Evolutionary conservation across 2,888 invertebrate genomes (phyloP), one percentile per base, ranked within the genome.

Genomic region (Drosophila kuntzei): DNA sequence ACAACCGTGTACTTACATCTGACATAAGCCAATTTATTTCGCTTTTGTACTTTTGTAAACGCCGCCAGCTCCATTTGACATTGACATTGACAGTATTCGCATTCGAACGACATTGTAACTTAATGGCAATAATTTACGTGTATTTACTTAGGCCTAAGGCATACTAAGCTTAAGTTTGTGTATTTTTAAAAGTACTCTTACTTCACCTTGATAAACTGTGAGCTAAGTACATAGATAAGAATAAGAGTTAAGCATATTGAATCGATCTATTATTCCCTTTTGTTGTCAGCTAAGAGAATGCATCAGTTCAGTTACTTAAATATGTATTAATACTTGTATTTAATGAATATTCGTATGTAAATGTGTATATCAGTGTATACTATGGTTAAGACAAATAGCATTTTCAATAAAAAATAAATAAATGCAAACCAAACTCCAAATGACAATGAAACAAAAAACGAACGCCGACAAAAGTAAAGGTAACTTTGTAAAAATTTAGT

Each of bases 81-180:
- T 61, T 63, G 58, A 49, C 20, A 39, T 18, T 39, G 22, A 75
- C 79, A 79, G 82, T 84, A 84, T 83, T 87, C 79, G 69, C 79
- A 83, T 20, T 80, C 76, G 78, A 89, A 85, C 90, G 89, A 90
- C 85, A 70, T 87, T 89, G 90, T 89, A 86, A 89, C 87, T 85
- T 69, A 71, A 89, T 89, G 89, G 89, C 89, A 89, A 89, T 89
- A 89, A 89, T 90, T 89, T 89, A 82, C 73, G 51, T 69, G 88
- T 80, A 86, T 80, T 86, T 81, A 82, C 69, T 58, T 83, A 87
- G 76, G 25, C 47, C 47, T 77, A 79, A 71, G 76, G 41, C 62
- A 59, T 14, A 71, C 18, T 43, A 67, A 74, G 32, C 43, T 61
- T 67, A 59, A 66, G 43, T 46, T 51, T 51, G 46, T 47, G 41